Evolutionary conservation across 2,888 invertebrate species (phyloP).

Genomic region (Agrotis clavis): DNA sequence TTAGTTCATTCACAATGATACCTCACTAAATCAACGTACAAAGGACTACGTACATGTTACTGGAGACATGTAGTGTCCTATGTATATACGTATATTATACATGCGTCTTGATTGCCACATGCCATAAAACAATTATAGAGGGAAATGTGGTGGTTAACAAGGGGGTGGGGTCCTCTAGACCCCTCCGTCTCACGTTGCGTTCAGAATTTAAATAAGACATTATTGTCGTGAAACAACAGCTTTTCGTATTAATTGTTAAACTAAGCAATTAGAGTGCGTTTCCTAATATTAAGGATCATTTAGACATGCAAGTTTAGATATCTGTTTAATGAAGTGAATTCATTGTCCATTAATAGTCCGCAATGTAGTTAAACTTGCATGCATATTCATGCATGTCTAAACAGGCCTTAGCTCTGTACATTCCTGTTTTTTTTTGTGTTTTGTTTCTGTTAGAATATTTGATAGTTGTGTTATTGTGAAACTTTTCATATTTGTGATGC

Average conservation of each 20-base stretch:
- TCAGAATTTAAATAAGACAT: slow-evolving; percentile 59
- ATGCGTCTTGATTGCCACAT: slow-evolving; percentile 55
- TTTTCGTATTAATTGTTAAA: slow-evolving; percentile 32
- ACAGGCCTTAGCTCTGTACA: slow-evolving; percentile 7
- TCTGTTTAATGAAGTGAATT: too few species aligned
- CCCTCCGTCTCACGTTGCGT: slow-evolving; percentile 28
- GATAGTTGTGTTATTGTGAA: slow-evolving; percentile 2
- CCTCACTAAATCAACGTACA: slow-evolving; percentile 13
- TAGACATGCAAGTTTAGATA: too few species aligned
- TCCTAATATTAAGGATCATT: slow-evolving; percentile 2
- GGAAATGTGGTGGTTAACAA: slow-evolving; percentile 53
- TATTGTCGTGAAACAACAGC: slow-evolving; percentile 35
- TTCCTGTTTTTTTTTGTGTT: not conserved
- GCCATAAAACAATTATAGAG: slow-evolving; percentile 62
- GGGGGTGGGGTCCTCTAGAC: slow-evolving; percentile 2
- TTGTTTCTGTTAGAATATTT: not conserved
- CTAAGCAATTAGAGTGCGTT: slow-evolving; percentile 34
- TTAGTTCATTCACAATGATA: slow-evolving; percentile 18
- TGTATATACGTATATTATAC: slow-evolving; percentile 1
- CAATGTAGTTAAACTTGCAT: too few species aligned
- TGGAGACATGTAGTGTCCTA: not conserved
- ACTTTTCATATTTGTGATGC: slow-evolving; percentile 4
- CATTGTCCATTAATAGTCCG: too few species aligned
- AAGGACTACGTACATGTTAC: not conserved
- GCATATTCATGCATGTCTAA: too few species aligned